Evolutionary conservation across 1,140 invertebrate species (phyloP), one percentile per base, ranked within the genome.

Genomic region (Asobara japonica): DNA sequence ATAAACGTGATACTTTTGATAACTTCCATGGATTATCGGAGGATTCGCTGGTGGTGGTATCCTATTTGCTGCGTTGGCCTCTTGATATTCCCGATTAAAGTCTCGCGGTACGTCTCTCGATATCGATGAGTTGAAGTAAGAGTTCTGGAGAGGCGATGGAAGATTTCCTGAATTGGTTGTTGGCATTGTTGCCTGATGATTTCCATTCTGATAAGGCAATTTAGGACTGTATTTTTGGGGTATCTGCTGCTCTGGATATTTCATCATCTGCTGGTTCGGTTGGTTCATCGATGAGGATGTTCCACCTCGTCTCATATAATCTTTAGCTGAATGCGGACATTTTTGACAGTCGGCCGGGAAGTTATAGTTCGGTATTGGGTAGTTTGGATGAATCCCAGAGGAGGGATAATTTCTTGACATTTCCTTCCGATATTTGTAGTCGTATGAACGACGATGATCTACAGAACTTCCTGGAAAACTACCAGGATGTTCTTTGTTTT

Each of bases 391-490:
- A 56, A 86, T 18, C 16, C 2, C 80, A 73, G 10, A 56, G 10
- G 80, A 65, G 10, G 80, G 74, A 66, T 84, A 86, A 60, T 76
- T 81, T 65, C 82, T 77, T 22, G 79, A 27, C 5, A 78, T n/a
- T 11, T 86, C 84, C 33, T 86, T 86, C 11, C 80, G 75, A 65
- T 83, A 84, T 31, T 85, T 85, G 25, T 82, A 85, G 30, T 84
- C 84, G 65, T 76, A 84, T 48, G 79, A 83, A 66, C 80, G 73
- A 64, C 81, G 75, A 68, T 84, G 81, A 64, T 84, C 84, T 7
- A 76, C n/a, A 5, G 41, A 45, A 7, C 8, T 45, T 7, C 41
- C 51, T 5, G 74, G 75, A 65, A 77, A 81, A 38, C 71, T 33
- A 0, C 67, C 18, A 20, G 76, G 67, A 25, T 74, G 20, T 20